Evolutionary conservation across 1,140 invertebrate species (phyloP), one percentile per base, ranked within the genome.

Genomic region (Maniola jurtina): DNA sequence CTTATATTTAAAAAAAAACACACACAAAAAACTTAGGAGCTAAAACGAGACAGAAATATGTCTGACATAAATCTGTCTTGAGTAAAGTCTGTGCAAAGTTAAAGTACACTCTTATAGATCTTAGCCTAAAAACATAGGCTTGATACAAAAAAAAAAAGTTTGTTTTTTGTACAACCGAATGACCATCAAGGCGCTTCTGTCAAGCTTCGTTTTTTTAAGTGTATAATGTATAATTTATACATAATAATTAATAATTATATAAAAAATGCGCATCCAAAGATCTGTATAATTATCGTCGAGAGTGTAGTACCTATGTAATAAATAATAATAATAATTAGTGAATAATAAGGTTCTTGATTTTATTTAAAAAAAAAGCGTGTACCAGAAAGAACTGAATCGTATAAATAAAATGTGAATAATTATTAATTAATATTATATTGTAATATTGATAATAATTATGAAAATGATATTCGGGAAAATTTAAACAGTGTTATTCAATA

Each of bases 311-410:
- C 25, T 25, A 25, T 25, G 25, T 25, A 25, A 25, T 25, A 25
- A 25, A 11, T 45, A 45, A 40, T 40, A 55, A 38, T 66, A 66
- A 68, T 59, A 66, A 64, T 70, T 79, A 76, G 72, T 68, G 63
- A 66, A 10, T 16, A 72, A 66, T 76, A 69, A 74, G 63, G 59
- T 73, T 68, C 72, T 71, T 71, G 63, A 70, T 64, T 63, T 47
- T 70, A 64, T 64, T 64, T 61, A 66, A 59, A 64, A 70, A 63
- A 66, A 45, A 45, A 45, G 15, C 7, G 48, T 76, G 70, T 75
- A 80, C 73, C 14, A 52, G 48, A 52, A 75, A 74, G 75, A 76
- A 75, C 75, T 77, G 77, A 52, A 52, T 52, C 48, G 48, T 52
- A 25, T 52, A 52, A 52, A 52, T 25, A 52, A 50, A 42, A 52